Percentiles rank a stretch among this genome's conserved stretches.
Evolutionary conservation across 2,797 vertebrate species (phyloP).

Genomic region (Trachurus trachurus): DNA sequence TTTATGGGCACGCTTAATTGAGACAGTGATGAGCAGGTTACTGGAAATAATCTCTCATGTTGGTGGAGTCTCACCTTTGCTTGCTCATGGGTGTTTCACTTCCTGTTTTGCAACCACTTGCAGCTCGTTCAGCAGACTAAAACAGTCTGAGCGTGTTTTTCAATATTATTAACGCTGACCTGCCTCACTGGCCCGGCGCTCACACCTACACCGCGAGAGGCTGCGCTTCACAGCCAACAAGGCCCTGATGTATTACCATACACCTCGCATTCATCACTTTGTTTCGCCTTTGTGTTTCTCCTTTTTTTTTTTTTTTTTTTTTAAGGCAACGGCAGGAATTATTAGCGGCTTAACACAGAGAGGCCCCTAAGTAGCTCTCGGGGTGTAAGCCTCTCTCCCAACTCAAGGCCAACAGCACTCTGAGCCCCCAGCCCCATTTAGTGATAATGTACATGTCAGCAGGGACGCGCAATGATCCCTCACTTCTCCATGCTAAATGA

Average conservation of each 20-base stretch:
- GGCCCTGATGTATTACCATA: constrained; percentile 55
- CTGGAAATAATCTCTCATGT: not conserved
- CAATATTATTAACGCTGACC: constrained; percentile 23
- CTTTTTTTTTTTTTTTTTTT: constrained; percentile 74
- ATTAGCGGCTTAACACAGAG: constrained; percentile 83
- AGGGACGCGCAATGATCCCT: constrained; percentile 77
- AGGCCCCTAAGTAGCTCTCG: constrained; percentile 80
- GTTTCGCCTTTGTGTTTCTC: constrained; percentile 75
- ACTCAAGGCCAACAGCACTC: constrained; percentile 75
- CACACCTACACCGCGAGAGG: constrained; percentile 27
- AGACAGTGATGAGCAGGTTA: not conserved
- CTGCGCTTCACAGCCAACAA: constrained; percentile 25
- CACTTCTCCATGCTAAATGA: constrained; percentile 76
- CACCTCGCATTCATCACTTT: constrained; percentile 79
- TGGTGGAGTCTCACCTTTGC: not conserved
- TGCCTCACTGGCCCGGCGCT: not conserved
- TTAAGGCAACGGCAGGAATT: constrained; percentile 81
- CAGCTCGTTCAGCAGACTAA: constrained; percentile 5
- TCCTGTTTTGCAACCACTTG: not conserved
- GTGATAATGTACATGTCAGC: constrained; percentile 76
- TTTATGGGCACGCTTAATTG: not conserved
- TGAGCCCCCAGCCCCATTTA: constrained; percentile 70
- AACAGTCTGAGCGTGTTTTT: constrained; percentile 4
- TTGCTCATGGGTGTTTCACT: not conserved
- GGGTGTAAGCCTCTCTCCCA: constrained; percentile 83